Conservation (phyloP, 1,140 invertebrate species). For the Riptortus pedestris region DNA sequence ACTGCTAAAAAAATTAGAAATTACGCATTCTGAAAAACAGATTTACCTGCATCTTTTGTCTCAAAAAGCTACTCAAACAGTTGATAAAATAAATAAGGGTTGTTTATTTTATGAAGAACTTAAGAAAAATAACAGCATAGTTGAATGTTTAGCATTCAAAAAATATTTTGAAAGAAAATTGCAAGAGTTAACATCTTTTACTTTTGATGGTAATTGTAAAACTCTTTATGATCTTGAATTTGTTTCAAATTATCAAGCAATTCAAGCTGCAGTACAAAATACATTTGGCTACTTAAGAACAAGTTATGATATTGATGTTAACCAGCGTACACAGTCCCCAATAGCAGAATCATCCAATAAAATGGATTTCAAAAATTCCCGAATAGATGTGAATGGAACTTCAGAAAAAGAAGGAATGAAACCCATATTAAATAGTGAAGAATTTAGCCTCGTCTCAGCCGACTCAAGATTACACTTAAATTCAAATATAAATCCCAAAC, state of each 20-base stretch:
- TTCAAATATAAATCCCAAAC: conserved; percentile 63
- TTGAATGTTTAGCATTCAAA: conserved; percentile 87
- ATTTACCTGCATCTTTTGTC: conserved; percentile 72
- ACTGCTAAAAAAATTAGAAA: conserved; percentile 86
- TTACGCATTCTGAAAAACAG: conserved; percentile 80
- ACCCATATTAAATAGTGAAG: background rate
- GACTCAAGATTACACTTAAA: conserved; percentile 58
- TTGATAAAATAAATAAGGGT: conserved; percentile 85
- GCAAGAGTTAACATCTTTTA: conserved; percentile 70
- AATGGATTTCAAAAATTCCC: conserved; percentile 28
- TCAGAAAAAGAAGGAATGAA: conserved; percentile 45
- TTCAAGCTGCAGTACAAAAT: conserved; percentile 86
- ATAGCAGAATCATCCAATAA: conserved; percentile 61
- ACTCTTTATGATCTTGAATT: conserved; percentile 81
- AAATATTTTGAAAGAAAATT: conserved; percentile 85
- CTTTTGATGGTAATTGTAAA: conserved; percentile 67
- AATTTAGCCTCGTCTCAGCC: conserved; percentile 54
- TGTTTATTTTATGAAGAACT: conserved; percentile 88
- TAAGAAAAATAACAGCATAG: conserved; percentile 74
- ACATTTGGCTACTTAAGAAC: conserved; percentile 90
- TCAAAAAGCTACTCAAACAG: conserved; percentile 85
- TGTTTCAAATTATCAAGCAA: conserved; percentile 91
- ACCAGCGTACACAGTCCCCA: conserved; percentile 69
- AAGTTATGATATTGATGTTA: conserved; percentile 54
- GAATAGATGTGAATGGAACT: conserved; percentile 41